Evolutionary conservation across 2,797 vertebrate species (phyloP), one percentile per base, ranked within the genome.

Genomic region (Argya squamiceps): DNA sequence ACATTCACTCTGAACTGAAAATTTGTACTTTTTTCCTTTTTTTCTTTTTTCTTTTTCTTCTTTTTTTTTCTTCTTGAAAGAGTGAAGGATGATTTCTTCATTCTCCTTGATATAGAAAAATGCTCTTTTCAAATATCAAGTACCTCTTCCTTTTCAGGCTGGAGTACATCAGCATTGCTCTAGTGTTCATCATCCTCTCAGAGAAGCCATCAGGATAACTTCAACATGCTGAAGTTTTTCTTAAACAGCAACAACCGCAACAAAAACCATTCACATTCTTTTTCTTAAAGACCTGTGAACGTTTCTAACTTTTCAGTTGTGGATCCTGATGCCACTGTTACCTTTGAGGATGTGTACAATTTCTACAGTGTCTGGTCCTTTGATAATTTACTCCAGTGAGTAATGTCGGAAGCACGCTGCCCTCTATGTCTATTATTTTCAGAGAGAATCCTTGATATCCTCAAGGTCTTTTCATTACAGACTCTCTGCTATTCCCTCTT

Each of bases 251-350:
- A n/a, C 12, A 75, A 37, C 5, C n/a, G 26, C 15, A 34, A 56
- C 4, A 73, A 52, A 63, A 12, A 1, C 1, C 3, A 9, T 3
- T 2, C 18, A 46, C 0, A 0, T 16, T 69, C 2, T 44, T 77
- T 41, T 52, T 60, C 29, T 59, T 55, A 46, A 62, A 63, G 46
- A 53, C 5, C 18, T 63, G 8, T 9, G 32, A 71, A 18, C 6
- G 30, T 2, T 74, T 63, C 23, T 82, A 37, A 64, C 37, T 70
- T 47, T 77, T 12, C 50, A 56, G 69, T 32, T 88, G 50, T 58
- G 50, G 17, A 69, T 83, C 32, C 19, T 74, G 37, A 75, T 15
- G 6, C 15, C 39, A 55, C 27, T 32, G 6, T 26, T 79, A 46
- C 11, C 27, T 91, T 60, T 65, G 46, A 87, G 50, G 22, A 26